Evolutionary conservation across 2,888 invertebrate species (phyloP).

Genomic region (Mechanitis messenoides): DNA sequence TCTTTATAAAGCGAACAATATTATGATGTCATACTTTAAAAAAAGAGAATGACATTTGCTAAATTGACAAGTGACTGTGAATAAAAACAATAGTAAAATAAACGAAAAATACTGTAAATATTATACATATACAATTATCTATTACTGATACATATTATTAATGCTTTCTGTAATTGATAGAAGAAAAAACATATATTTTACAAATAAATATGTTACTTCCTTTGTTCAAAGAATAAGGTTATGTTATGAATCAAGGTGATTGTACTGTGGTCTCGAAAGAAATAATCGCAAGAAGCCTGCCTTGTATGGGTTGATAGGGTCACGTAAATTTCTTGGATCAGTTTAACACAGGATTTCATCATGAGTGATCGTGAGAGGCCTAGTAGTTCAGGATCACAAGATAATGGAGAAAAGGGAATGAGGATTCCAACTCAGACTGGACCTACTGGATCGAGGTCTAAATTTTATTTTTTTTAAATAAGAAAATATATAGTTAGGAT

Average conservation of each 20-base stretch:
- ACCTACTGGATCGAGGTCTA: slow-evolving; percentile 56
- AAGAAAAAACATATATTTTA: neutral
- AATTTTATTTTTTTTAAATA: neutral
- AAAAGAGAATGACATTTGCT: slow-evolving; percentile 15
- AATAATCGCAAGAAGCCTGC: slow-evolving; percentile 46
- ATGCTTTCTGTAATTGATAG: slow-evolving; percentile 7
- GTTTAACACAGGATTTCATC: slow-evolving; percentile 39
- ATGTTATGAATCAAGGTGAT: slow-evolving; percentile 52
- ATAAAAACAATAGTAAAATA: slow-evolving; percentile 39
- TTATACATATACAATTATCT: slow-evolving; percentile 2
- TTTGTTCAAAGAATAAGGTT: slow-evolving; percentile 58
- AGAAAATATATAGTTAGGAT: neutral
- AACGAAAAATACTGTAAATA: slow-evolving; percentile 12
- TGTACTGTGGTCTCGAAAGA: slow-evolving; percentile 38
- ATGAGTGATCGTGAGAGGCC: slow-evolving; percentile 65
- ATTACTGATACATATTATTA: slow-evolving; percentile 11
- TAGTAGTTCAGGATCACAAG: slow-evolving; percentile 49
- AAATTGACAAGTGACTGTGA: slow-evolving; percentile 70
- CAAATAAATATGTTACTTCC: slow-evolving; percentile 7
- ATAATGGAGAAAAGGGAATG: slow-evolving; percentile 41
- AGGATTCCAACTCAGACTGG: slow-evolving; percentile 53
- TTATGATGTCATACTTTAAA: slow-evolving; percentile 1
- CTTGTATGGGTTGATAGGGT: slow-evolving; percentile 58
- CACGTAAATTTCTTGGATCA: slow-evolving; percentile 38
- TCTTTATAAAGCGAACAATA: neutral